These are phyloP conservation scores for Tinamus guttatus DNA, from an alignment of 2,113 vertebrate species.

Conservation along the genomic window DNA sequence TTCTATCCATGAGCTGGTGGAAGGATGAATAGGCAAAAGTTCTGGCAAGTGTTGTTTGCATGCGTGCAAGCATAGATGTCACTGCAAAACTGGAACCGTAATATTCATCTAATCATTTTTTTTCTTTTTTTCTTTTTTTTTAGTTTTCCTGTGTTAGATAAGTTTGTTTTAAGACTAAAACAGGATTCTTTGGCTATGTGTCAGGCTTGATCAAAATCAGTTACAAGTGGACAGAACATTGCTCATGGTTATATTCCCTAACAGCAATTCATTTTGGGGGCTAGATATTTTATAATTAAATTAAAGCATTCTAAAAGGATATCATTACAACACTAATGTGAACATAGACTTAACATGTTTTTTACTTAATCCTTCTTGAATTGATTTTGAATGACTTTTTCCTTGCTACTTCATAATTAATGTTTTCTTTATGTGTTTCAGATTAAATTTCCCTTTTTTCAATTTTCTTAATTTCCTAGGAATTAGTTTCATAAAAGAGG, in stretches of 20 bases:
- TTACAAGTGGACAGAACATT: fast-evolving
- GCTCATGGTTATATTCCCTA: background rate
- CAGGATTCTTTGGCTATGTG: background rate
- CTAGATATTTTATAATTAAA: background rate
- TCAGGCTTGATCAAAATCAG: background rate
- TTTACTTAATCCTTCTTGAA: background rate
- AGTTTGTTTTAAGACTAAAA: background rate
- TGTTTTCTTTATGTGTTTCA: background rate
- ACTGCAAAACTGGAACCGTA: background rate
- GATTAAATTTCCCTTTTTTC: background rate
- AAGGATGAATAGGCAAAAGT: background rate
- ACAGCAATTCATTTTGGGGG: background rate
- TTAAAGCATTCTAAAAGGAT: background rate
- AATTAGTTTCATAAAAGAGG: background rate
- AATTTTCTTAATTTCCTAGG: background rate
- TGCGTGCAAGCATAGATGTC: fast-evolving
- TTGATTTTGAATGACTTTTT: background rate
- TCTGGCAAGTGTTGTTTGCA: background rate
- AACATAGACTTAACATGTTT: background rate
- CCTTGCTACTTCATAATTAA: background rate
- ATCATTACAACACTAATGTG: background rate
- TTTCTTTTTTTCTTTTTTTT: background rate
- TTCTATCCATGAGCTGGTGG: fast-evolving
- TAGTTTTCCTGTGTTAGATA: background rate
- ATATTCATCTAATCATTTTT: background rate